Evolutionary conservation across 2,888 invertebrate genomes (phyloP).

Genomic region (Hydrotaea cyrtoneurina): DNA sequence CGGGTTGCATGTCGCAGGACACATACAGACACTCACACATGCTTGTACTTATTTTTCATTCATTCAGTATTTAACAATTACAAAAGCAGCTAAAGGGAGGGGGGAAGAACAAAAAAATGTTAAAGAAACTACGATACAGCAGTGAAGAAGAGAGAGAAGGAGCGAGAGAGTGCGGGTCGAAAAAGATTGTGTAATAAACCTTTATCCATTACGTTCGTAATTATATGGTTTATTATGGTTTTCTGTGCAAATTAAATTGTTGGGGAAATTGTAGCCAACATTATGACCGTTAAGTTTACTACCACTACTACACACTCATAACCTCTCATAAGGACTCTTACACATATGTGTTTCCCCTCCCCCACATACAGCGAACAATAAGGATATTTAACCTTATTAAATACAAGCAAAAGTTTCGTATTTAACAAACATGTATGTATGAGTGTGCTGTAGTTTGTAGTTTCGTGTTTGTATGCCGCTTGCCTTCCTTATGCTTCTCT

Average conservation of each 20-base stretch:
- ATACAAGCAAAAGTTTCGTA: conserved; percentile 25
- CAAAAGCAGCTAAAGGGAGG: not conserved
- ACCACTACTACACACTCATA: not conserved
- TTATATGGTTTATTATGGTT: conserved; percentile 49
- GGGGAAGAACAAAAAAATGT: not conserved
- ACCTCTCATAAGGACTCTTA: not conserved
- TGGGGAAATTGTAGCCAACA: conserved; percentile 37
- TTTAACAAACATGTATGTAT: not conserved
- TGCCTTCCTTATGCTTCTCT: not conserved
- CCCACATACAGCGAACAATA: not conserved
- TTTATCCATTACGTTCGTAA: conserved; percentile 39
- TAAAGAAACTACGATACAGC: not conserved
- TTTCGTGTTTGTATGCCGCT: not conserved
- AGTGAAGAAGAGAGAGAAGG: not conserved
- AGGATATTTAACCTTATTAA: conserved; percentile 47
- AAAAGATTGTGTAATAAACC: conserved; percentile 21
- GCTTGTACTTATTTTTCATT: conserved; percentile 7
- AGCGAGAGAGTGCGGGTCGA: not conserved
- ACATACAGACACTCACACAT: not conserved
- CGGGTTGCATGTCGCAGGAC: not conserved
- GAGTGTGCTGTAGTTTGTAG: not conserved
- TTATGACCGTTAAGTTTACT: conserved; percentile 49
- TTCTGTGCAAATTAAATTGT: conserved; percentile 46
- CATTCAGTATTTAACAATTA: conserved; percentile 28
- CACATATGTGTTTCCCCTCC: conserved; percentile 4